Evolutionary conservation across 2,797 vertebrate genomes (phyloP), one percentile per base, ranked within the genome.

Genomic region (Brotula barbata): DNA sequence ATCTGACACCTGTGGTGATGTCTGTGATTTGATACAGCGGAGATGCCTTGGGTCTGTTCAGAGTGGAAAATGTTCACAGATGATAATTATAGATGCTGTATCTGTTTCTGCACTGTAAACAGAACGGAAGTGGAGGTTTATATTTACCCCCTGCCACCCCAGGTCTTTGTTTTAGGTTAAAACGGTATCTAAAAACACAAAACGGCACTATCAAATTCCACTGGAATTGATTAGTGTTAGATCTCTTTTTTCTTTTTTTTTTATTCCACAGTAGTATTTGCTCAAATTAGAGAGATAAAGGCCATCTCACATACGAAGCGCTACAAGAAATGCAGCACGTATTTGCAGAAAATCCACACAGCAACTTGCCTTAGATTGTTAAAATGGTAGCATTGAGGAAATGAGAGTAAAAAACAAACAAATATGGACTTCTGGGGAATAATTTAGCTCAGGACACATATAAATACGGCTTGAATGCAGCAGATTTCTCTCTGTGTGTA

Each of bases 371-470:
- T n/a, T 28, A 28, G 8, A 8, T 8, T 4, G 25, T 28, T 28
- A 8, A 28, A 28, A 28, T 28, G 25, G 8, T 28, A 4, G 25
- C 8, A 28, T 6, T 33, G 9, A 33, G 31, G 6, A 33, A 33
- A 33, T 33, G 31, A 28, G n/a, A n/a, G n/a, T n/a, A n/a, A 28
- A 28, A 28, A 28, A 4, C 8, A 28, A 4, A 28, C 4, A 4
- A 28, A 28, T 28, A 28, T 4, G 25, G 25, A 28, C 25, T 28
- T 4, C 8, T 28, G 25, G n/a, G n/a, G n/a, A n/a, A 45, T 31
- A 9, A 59, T 51, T 46, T 49, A 10, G 47, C 65, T 69, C 43
- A 76, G 58, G n/a, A 67, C 57, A 54, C 4, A 51, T 23, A 1
- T 59, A 46, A n/a, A 59, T 19, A 14, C 55, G 42, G 5, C 16